phyloP scores from a whole-genome alignment of 2,888 invertebrate species.

The Cryptus viduatorius region DNA sequence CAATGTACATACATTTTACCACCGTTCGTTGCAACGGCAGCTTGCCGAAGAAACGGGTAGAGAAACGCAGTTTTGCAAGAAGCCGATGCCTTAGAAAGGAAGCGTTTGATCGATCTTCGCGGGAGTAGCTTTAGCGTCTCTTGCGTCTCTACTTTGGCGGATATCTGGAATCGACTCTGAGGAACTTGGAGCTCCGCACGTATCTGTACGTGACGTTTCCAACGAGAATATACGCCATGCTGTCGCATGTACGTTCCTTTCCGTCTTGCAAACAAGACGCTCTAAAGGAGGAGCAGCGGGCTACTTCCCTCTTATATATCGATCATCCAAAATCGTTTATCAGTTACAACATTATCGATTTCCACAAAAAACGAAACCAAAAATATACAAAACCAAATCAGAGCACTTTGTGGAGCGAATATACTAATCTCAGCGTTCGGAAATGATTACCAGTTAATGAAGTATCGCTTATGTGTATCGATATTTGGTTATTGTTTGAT shows the following conservation, averaged over 20 bases:
- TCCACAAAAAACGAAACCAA: neutral
- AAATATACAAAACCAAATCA: neutral
- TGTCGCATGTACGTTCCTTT: slow-evolving; percentile 47
- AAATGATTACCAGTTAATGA: neutral
- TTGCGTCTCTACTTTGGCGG: slow-evolving; percentile 32
- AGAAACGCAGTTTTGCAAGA: slow-evolving; percentile 7
- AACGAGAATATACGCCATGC: slow-evolving; percentile 49
- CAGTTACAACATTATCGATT: neutral
- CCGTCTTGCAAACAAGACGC: neutral
- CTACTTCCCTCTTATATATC: neutral
- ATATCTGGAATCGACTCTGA: slow-evolving; percentile 43
- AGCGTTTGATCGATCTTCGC: slow-evolving; percentile 34
- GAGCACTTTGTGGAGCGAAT: neutral
- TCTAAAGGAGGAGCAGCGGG: neutral
- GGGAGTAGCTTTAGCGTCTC: neutral
- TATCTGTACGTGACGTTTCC: slow-evolving; percentile 58
- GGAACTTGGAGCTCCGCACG: slow-evolving; percentile 37
- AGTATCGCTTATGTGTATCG: neutral
- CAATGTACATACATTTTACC: slow-evolving; percentile 52
- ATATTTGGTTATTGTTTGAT: neutral
- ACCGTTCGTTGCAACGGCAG: slow-evolving; percentile 31
- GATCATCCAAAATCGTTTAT: neutral
- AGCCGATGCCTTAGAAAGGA: neutral
- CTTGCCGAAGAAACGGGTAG: slow-evolving; percentile 15
- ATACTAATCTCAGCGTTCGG: neutral